Evolutionary conservation across 2,888 invertebrate species (phyloP), one percentile per base, ranked within the genome.

Genomic region (Bombylius discolor): DNA sequence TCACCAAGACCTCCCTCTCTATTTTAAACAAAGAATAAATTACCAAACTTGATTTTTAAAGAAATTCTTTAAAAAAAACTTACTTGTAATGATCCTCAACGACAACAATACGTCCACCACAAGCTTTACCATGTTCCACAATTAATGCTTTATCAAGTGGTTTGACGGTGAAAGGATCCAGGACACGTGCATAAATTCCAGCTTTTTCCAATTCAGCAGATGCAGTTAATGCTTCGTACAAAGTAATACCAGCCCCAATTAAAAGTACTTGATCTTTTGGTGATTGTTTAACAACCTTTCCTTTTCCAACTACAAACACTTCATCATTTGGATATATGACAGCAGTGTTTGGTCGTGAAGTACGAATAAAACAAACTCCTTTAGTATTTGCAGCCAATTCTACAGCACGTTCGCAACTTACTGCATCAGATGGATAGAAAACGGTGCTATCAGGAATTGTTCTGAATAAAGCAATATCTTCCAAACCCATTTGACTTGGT

Each of bases 401-500:
- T 39, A 94, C 88, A 2, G 98, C 91, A 56, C 96, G 81, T 76
- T 99, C 99, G 36, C 88, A 81, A 46, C 92, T 86, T 9, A 99
- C 98, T 0, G 96, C 99, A 76, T 99, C 99, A 46, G 87, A 78
- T 50, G 88, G 88, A 66, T 89, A 89, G 75, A 88, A 88, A 8
- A 89, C 78, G 3, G 85, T 85, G 61, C 82, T 79, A 58, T 87
- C 87, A 54, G 97, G 94, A 62, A 99, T 82, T 5, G 89, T 75
- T 47, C 98, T 82, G 84, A 99, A 99, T 80, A 99, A 81, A 1
- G 95, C 91, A 57, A 99, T 73, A 74, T 99, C 99, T 77, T 99
- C 99, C n/a, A 99, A 80, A 5, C 94, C 99, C 99, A 99, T 99
- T 78, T 99, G 99, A 56, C 93, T 93, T 23, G 99, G 98, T 0